These are phyloP conservation scores for Agelastica alni DNA, from an alignment of 2,888 invertebrate species.

Conservation along the genomic window DNA sequence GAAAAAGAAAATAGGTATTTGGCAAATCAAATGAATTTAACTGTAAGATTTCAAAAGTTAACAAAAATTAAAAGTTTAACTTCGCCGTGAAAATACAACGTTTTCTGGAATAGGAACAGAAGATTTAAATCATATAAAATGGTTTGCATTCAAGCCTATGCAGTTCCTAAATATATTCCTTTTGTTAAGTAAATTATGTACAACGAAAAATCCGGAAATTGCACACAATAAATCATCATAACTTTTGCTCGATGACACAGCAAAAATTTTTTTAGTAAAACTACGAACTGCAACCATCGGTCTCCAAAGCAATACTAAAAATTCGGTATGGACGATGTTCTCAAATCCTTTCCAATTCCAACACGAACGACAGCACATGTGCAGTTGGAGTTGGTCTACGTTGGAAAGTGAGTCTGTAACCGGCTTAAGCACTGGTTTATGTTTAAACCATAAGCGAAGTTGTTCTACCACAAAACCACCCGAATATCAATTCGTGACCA, in stretches of 20 bases:
- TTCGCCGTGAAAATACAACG: not conserved
- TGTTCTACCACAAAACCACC: too few relatives aligned
- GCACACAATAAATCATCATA: not conserved
- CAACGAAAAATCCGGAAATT: not conserved
- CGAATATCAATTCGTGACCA: too few relatives aligned
- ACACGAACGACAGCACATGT: not conserved
- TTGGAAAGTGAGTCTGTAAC: not conserved
- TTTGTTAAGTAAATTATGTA: too few relatives aligned
- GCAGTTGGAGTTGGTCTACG: not conserved
- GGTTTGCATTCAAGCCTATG: slow-evolving; percentile 1
- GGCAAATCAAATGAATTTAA: not conserved
- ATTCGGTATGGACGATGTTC: too few relatives aligned
- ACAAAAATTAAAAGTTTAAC: not conserved
- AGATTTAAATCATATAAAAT: not conserved
- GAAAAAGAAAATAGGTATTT: not conserved
- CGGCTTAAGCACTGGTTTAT: too few relatives aligned
- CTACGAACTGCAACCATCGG: not conserved
- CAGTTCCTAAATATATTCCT: not conserved
- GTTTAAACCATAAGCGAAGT: too few relatives aligned
- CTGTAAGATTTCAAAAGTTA: not conserved
- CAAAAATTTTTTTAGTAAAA: not conserved
- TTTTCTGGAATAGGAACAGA: not conserved
- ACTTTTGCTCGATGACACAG: not conserved
- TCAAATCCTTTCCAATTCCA: too few relatives aligned
- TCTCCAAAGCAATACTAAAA: not conserved